phyloP scores from a whole-genome alignment of 2,888 invertebrate species.

The Melinopterus prodromus region DNA sequence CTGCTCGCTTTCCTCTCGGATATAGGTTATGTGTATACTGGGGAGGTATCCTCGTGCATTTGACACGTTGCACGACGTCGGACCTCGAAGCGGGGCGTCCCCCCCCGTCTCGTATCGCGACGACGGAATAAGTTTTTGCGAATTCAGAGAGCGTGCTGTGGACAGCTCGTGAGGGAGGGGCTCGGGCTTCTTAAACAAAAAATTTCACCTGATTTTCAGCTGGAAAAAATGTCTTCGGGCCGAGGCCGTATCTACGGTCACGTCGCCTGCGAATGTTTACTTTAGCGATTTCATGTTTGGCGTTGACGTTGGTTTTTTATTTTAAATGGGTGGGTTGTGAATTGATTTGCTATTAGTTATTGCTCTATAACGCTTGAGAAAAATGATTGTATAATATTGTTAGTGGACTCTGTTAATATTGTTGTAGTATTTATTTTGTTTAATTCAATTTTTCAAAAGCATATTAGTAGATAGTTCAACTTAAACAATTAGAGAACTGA shows the following conservation, averaged over 20 bases:
- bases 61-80: not conserved
- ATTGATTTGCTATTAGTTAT: not conserved
- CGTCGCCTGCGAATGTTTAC: not conserved
- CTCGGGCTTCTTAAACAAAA: not conserved
- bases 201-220: not conserved
- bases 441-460: too few species aligned
- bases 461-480: too few species aligned
- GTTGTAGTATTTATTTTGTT: too few species aligned
- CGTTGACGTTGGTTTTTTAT: not conserved
- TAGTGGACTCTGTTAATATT: too few species aligned
- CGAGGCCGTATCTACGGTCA: not conserved
- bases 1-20: not conserved
- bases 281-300: not conserved
- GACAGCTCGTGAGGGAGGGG: not conserved
- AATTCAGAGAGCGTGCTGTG: not conserved
- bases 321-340: not conserved
- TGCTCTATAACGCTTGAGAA: not conserved
- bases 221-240: not conserved
- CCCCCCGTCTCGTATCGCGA: not conserved
- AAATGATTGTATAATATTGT: not conserved
- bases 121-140: constrained; percentile 4
- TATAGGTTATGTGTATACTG: not conserved
- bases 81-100: not conserved
- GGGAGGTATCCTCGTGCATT: not conserved
- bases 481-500: too few species aligned